A percentile compares a stretch with the other conserved stretches of the same genome.
These are phyloP conservation scores for Zaprionus vittiger DNA, from an alignment of 1,140 invertebrate species.

Conservation along the genomic window DNA sequence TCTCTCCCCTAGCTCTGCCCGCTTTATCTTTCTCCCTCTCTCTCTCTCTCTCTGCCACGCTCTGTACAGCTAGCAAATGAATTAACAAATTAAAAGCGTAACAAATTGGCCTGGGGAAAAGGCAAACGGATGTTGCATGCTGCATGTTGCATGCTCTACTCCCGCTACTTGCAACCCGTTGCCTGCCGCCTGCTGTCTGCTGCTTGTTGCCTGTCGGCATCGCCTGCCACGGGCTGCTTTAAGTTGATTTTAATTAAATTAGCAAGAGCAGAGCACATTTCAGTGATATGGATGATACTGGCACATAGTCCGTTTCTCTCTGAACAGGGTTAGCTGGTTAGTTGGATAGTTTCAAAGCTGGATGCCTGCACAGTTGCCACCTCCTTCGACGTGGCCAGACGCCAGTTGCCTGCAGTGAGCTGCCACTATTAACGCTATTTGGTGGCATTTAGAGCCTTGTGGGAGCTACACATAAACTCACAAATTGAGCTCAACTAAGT, in stretches of 20 bases:
- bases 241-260: constrained; percentile 82
- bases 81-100: constrained; percentile 82
- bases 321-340: constrained; percentile 1
- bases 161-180: neutral
- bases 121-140: constrained; percentile 36
- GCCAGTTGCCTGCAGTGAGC: neutral
- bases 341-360: neutral
- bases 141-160: constrained; percentile 44
- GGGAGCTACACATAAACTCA: neutral
- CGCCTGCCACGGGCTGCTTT: constrained; percentile 45
- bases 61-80: constrained; percentile 66
- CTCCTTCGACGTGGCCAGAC: neutral
- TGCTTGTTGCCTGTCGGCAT: constrained; percentile 3
- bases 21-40: neutral
- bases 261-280: constrained; percentile 65
- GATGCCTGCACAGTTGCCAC: neutral
- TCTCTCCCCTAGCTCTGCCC: constrained; percentile 6
- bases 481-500: neutral
- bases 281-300: constrained; percentile 54
- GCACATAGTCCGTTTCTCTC: constrained; percentile 16
- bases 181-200: neutral
- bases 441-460: constrained; percentile 14
- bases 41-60: neutral
- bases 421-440: constrained; percentile 14
- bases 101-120: constrained; percentile 66